Evolutionary conservation across 2,113 vertebrate genomes (phyloP), one percentile per base, ranked within the genome.

Genomic region (Miniopterus natalensis): DNA sequence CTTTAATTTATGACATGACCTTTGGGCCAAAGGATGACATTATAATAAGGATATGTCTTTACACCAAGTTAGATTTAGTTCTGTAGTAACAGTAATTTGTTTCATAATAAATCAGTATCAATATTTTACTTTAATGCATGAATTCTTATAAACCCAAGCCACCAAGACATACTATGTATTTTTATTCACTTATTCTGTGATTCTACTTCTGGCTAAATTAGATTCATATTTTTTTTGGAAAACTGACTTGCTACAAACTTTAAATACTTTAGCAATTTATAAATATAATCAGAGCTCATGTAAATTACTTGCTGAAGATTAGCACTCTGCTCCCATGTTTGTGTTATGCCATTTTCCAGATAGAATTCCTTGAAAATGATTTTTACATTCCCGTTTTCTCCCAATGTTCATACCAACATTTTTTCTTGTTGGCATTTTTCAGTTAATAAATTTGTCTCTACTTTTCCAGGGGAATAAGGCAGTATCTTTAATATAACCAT

Each of bases 1-100:
- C 63, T 98, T 96, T 98, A 98, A 98, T 97, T 96, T 98, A 98
- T 97, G 79, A 91, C 68, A 96, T 95, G 92, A 98, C 97, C 98
- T 98, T 98, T 98, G 92, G 92, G 94, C 83, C 61, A 97, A 97
- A 95, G 93, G 94, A 91, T 57, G 83, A 87, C 86, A 96, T 97
- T 98, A 92, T 97, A 98, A 93, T 97, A 96, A 95, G 96, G 97
- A 97, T 94, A 97, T 98, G 61, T 83, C 10, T 96, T 97, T 96
- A 51, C 0, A 96, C 6, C 59, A 97, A 97, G 68, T 53, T 96
- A 90, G 86, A 97, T 97, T 97, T 98, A 97, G 53, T 94, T 97
- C 88, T 89, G 61, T 87, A 97, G 93, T 95, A 88, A 97, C 65
- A 97, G 91, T 97, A 97, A 98, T 97, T 97, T 96, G 94, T 96